phyloP scores from a whole-genome alignment of 1,140 invertebrate species.

The Paraescarpia echinospica region DNA sequence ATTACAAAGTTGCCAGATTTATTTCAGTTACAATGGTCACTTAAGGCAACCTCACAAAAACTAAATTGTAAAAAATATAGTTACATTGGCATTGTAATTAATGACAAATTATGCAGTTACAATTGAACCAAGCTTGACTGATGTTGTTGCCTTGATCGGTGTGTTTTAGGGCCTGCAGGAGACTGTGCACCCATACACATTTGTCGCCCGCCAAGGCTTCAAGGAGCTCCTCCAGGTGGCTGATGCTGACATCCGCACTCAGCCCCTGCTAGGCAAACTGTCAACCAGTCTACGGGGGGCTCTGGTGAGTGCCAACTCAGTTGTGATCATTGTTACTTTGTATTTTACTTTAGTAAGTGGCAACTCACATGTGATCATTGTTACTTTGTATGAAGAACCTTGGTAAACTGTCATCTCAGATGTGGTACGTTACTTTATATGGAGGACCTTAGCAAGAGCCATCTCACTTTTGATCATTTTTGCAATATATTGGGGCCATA shows the following conservation, averaged over 20 bases:
- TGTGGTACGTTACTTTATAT: too few relatives aligned
- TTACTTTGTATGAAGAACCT: too few relatives aligned
- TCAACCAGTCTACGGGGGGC: constrained; percentile 47
- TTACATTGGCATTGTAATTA: too few relatives aligned
- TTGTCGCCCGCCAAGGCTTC: constrained; percentile 54
- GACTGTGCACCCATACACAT: constrained; percentile 56
- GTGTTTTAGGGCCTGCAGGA: constrained; percentile 52
- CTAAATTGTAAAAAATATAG: too few relatives aligned
- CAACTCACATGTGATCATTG: not conserved
- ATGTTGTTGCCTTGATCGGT: not conserved
- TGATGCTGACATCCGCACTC: constrained; percentile 42
- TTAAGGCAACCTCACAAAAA: too few relatives aligned
- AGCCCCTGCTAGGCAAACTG: constrained; percentile 51
- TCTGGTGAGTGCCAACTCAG: constrained; percentile 39
- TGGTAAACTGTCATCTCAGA: too few relatives aligned
- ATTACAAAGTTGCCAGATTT: too few relatives aligned
- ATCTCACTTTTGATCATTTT: too few relatives aligned
- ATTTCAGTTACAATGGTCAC: too few relatives aligned
- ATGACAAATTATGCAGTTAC: too few relatives aligned
- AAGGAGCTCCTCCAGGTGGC: constrained; percentile 49
- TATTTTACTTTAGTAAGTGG: not conserved
- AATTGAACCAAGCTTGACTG: not conserved
- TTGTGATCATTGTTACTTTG: not conserved
- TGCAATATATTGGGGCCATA: too few relatives aligned
- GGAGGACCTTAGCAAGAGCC: too few relatives aligned